phyloP scores from a whole-genome alignment of 2,888 invertebrate species.

The Epinotia ramella region DNA sequence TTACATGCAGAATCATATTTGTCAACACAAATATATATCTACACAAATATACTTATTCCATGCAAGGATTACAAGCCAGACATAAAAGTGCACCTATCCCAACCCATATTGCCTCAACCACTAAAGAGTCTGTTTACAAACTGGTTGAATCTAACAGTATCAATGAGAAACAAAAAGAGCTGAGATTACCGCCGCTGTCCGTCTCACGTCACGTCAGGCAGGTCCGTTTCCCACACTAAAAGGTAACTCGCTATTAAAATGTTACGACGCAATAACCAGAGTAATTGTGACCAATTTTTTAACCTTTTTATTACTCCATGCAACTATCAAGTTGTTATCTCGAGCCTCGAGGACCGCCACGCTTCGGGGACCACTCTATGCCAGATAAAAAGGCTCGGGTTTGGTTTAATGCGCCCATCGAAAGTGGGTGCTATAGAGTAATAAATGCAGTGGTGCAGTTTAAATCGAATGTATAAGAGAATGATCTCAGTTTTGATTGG shows the following conservation, averaged over 20 bases:
- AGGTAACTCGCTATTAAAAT: slow-evolving; percentile 76
- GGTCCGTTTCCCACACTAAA: slow-evolving; percentile 72
- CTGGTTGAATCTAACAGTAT: slow-evolving; percentile 26
- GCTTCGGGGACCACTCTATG: slow-evolving; percentile 53
- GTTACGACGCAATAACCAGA: slow-evolving; percentile 78
- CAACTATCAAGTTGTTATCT: slow-evolving; percentile 79
- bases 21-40: too few relatives aligned
- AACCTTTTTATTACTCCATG: slow-evolving; percentile 79
- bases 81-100: neutral
- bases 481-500: too few relatives aligned
- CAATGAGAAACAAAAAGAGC: slow-evolving; percentile 29
- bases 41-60: neutral
- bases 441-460: slow-evolving; percentile 33
- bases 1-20: too few relatives aligned
- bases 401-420: slow-evolving; percentile 42
- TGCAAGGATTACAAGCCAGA: neutral
- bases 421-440: slow-evolving; percentile 30
- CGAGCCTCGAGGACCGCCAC: slow-evolving; percentile 59
- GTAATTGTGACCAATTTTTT: slow-evolving; percentile 81
- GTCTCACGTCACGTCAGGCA: slow-evolving; percentile 41
- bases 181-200: slow-evolving; percentile 39
- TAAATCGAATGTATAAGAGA: neutral
- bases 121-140: slow-evolving; percentile 15
- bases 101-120: neutral
- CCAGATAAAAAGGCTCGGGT: slow-evolving; percentile 53